Evolutionary conservation across 2,888 invertebrate species (phyloP).

Genomic region (Drymonia ruficornis): DNA sequence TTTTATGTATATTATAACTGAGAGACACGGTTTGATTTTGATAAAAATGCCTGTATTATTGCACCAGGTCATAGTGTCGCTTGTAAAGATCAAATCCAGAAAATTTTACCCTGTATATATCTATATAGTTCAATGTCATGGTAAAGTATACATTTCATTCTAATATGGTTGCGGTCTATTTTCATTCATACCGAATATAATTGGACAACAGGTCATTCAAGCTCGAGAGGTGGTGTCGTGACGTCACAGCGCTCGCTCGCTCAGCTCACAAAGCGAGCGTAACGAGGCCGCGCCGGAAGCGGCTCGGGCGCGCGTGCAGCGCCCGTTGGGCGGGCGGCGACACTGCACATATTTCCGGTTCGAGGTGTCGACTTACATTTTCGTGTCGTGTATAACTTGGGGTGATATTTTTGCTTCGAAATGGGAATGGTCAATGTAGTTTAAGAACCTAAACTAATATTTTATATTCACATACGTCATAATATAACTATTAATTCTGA

Average conservation of each 20-base stretch:
- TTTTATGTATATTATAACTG: too few relatives aligned
- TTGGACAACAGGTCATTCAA: constrained; percentile 1
- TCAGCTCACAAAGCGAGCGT: constrained; percentile 59
- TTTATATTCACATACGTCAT: too few relatives aligned
- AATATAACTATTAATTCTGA: too few relatives aligned
- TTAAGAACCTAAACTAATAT: neutral
- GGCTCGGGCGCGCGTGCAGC: constrained; percentile 58
- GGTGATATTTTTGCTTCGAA: neutral
- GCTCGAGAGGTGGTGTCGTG: constrained; percentile 19
- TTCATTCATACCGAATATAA: neutral
- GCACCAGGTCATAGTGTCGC: too few relatives aligned
- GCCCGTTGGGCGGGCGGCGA: constrained; percentile 50
- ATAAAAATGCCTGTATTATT: too few relatives aligned
- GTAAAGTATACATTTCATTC: too few relatives aligned
- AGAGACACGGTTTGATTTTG: too few relatives aligned
- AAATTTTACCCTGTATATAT: too few relatives aligned
- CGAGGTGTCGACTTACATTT: constrained; percentile 9
- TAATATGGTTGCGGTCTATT: too few relatives aligned
- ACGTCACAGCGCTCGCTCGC: constrained; percentile 11
- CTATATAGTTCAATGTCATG: too few relatives aligned
- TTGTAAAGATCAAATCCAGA: too few relatives aligned
- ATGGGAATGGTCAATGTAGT: neutral
- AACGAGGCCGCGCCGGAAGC: constrained; percentile 72
- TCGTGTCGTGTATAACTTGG: neutral
- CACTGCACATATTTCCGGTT: constrained; percentile 66